Evolutionary conservation across 2,888 invertebrate species (phyloP).

Genomic region (Apotomis turbidana): DNA sequence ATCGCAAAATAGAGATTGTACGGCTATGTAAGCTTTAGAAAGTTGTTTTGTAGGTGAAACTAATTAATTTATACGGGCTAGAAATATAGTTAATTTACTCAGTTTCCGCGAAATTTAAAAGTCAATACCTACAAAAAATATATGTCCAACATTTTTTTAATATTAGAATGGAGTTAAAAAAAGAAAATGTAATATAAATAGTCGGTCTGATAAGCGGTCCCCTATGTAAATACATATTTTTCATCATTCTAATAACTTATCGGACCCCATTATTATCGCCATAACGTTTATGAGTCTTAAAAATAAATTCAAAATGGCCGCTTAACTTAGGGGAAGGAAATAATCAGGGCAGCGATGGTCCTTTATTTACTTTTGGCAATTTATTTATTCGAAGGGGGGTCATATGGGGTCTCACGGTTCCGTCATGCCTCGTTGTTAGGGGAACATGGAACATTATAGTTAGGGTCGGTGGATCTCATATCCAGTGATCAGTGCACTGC

Average conservation of each 20-base stretch:
- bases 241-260: slow-evolving; percentile 35
- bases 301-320: slow-evolving; percentile 74
- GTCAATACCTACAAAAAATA: no score
- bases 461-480: slow-evolving; percentile 52
- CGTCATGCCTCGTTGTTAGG: slow-evolving; percentile 75
- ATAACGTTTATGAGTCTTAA: slow-evolving; percentile 54
- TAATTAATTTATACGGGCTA: background rate
- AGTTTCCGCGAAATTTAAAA: background rate
- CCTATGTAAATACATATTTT: slow-evolving; percentile 30
- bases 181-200: background rate
- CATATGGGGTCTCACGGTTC: slow-evolving; percentile 68
- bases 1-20: background rate
- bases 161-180: no score
- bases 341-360: slow-evolving; percentile 81
- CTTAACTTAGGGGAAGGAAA: slow-evolving; percentile 68
- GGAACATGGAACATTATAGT: slow-evolving; percentile 55
- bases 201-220: slow-evolving; percentile 9
- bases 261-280: slow-evolving; percentile 45
- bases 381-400: slow-evolving; percentile 72
- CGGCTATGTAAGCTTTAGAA: background rate
- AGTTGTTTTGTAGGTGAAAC: background rate
- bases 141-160: no score
- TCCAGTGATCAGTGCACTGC: background rate
- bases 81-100: background rate
- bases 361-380: slow-evolving; percentile 82